These are phyloP conservation scores for Zelostemma sp. DNA, from an alignment of 1,140 invertebrate genomes.

Conservation along the genomic window DNA sequence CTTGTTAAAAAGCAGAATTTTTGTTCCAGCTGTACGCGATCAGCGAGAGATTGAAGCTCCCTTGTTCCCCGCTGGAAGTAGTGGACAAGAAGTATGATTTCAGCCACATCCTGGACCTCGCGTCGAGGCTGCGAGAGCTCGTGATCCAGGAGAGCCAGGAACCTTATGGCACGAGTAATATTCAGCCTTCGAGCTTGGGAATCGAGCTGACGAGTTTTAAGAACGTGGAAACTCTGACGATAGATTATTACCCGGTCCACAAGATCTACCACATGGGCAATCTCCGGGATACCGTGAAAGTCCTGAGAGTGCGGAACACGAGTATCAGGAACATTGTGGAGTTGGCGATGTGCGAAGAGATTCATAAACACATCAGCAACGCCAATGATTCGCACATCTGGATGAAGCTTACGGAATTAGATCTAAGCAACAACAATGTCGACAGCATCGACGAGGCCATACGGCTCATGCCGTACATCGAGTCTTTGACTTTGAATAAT, in stretches of 20 bases:
- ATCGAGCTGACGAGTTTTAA: conserved; percentile 89
- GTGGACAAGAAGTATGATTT: conserved; percentile 82
- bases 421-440: conserved; percentile 87
- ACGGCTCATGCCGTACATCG: conserved; percentile 82
- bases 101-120: conserved; percentile 91
- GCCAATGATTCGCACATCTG: conserved; percentile 68
- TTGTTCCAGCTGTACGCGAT: conserved; percentile 86
- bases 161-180: conserved; percentile 82
- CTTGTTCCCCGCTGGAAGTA: conserved; percentile 82
- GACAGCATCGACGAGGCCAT: conserved; percentile 84
- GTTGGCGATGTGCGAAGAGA: conserved; percentile 82
- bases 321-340: conserved; percentile 76
- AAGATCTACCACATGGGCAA: conserved; percentile 78
- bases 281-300: conserved; percentile 77
- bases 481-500: conserved; percentile 79
- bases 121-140: conserved; percentile 79
- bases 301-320: conserved; percentile 74
- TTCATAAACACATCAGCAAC: conserved; percentile 72
- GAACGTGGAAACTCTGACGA: conserved; percentile 74
- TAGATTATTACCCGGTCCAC: conserved; percentile 74
- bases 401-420: conserved; percentile 71
- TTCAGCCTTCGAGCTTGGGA: conserved; percentile 81
- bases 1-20: no score
- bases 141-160: conserved; percentile 78
- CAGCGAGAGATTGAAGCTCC: conserved; percentile 86